These are phyloP conservation scores for Hemithea aestivaria DNA, from an alignment of 2,888 invertebrate genomes.

Conservation along the genomic window DNA sequence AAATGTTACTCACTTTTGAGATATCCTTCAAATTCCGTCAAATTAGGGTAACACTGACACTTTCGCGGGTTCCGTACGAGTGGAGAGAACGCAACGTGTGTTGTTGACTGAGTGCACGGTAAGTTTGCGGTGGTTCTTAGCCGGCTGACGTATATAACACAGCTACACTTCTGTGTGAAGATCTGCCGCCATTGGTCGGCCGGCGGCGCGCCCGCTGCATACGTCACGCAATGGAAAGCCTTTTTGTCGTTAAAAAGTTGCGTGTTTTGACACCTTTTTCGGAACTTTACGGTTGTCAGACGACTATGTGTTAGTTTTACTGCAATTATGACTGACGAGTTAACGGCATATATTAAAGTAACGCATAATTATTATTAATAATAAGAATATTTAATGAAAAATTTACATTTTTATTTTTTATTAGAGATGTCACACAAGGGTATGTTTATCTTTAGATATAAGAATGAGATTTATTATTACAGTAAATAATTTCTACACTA, in stretches of 20 bases:
- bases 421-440: too few relatives aligned
- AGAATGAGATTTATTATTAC: too few relatives aligned
- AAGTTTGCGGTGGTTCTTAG: conserved; percentile 53
- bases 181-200: conserved; percentile 45
- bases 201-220: conserved; percentile 56
- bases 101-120: conserved; percentile 42
- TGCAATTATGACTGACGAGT: too few relatives aligned
- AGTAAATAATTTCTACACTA: too few relatives aligned
- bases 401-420: too few relatives aligned
- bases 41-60: conserved; percentile 39
- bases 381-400: too few relatives aligned
- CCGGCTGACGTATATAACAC: conserved; percentile 59
- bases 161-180: conserved; percentile 34
- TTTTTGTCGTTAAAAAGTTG: conserved; percentile 35
- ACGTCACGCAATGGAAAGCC: conserved; percentile 64
- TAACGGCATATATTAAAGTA: too few relatives aligned
- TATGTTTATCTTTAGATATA: too few relatives aligned
- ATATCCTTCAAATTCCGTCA: conserved; percentile 36
- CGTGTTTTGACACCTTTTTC: conserved; percentile 24
- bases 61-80: conserved; percentile 36
- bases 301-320: too few relatives aligned
- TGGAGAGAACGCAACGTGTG: conserved; percentile 46
- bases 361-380: too few relatives aligned
- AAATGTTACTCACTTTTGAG: conserved; percentile 50
- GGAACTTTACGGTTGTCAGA: conserved; percentile 1